Evolutionary conservation across 2,113 vertebrate genomes (phyloP), one percentile per base, ranked within the genome.

Genomic region (Platichthys stellatus): DNA sequence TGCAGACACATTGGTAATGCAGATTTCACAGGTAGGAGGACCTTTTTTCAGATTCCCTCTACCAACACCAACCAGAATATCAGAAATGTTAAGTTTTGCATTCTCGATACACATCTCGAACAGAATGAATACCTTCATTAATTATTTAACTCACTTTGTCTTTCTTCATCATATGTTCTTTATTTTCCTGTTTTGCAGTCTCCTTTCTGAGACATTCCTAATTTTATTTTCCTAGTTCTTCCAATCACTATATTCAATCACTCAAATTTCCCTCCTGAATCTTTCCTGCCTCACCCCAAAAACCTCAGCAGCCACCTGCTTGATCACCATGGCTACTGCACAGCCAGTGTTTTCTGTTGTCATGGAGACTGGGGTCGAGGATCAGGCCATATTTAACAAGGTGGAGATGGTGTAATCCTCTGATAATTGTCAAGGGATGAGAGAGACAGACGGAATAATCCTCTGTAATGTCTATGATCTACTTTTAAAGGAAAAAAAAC

Each of bases 261-360:
- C 14, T 69, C n/a, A 67, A 60, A 56, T 62, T 20, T 69, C 72
- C 56, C 8, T 81, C 72, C 58, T 63, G 23, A 35, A 65, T 53
- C 67, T 57, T 21, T 70, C 54, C 69, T 73, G 57, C 49, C 24
- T 85, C 28, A 74, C 35, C 56, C 63, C 45, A 78, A 13, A 2
- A 47, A 86, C 67, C 78, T 76, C 70, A 59, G 65, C 28, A 45
- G 83, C 72, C 69, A 83, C 74, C 68, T 82, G 72, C 81, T 81
- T 80, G 79, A 85, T 90, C 68, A 31, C 69, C 79, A 86, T 85
- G 78, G 62, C 66, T 75, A 86, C 86, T 51, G 80, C 68, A 58
- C 45, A 81, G 74, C 65, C 62, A 76, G 74, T 81, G 82, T 85
- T 87, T 68, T 54, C 35, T 61, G 84, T 86, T 69, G 86, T 66